Evolutionary conservation across 2,888 invertebrate species (phyloP), one percentile per base, ranked within the genome.

Genomic region (Colostygia pectinataria): DNA sequence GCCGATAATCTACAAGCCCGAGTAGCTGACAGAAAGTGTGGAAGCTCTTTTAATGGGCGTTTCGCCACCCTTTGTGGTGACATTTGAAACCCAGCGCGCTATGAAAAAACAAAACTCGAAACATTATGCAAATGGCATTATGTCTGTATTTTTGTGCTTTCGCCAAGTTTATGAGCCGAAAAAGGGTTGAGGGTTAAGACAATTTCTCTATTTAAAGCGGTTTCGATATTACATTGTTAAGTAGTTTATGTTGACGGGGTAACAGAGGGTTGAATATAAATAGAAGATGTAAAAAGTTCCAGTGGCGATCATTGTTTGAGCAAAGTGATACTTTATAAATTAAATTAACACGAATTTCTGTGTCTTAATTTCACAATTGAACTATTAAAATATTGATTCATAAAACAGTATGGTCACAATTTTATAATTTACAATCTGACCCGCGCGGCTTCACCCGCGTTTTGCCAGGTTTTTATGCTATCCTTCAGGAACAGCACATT

Each of bases 111-210:
- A 89, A 87, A 80, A 82, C 84, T 76, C 60, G 69, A 81, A 86
- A 89, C 83, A 85, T 86, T 89, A 90, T 90, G 90, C 90, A 90
- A 90, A 90, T 90, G 89, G 77, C 87, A 85, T 86, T 85, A 87
- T 87, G 85, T 80, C 79, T 80, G 75, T 82, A 86, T 90, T 89
- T 90, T 89, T 88, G 86, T 84, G 78, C 81, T 81, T 86, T 83
- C 80, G 77, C 76, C 74, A 76, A 84, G 69, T 89, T 90, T 90
- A 90, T 90, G 89, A 87, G 73, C 77, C 88, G 84, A 74, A 77
- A 76, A 86, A 83, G 88, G 86, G 84, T 83, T 85, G 80, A 77
- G 80, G 83, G 85, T 82, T 85, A 86, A 87, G 85, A 86, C 80
- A 83, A 79, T 80, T 74, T 54, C 58, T 59, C 59, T 61, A 59